These are phyloP conservation scores for Meiosimyza platycephala DNA, from an alignment of 2,888 invertebrate species.

Conservation along the genomic window DNA sequence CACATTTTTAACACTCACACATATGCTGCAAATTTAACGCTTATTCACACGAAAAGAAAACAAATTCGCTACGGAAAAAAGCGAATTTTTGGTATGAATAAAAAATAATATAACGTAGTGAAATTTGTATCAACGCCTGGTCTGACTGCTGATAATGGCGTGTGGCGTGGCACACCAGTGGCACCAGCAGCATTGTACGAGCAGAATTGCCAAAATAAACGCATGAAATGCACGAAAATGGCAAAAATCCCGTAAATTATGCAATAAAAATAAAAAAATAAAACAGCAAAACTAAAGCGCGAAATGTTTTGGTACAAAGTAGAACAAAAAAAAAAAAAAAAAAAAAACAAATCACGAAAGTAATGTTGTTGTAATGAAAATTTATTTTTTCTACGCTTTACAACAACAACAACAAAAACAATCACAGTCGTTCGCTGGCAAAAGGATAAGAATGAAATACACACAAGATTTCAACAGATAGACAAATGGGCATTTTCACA, in stretches of 20 bases:
- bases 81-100: too few species aligned
- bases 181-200: not conserved
- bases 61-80: not conserved
- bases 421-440: too few species aligned
- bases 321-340: not conserved
- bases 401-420: too few species aligned
- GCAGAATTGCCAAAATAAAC: constrained; percentile 8
- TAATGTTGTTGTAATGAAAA: not conserved
- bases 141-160: constrained; percentile 1
- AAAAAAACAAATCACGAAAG: not conserved
- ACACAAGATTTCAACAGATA: too few species aligned
- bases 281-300: too few species aligned
- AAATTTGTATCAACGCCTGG: not conserved
- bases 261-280: not conserved
- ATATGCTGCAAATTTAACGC: constrained; percentile 9
- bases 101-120: too few species aligned
- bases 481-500: too few species aligned
- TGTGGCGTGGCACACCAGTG: not conserved
- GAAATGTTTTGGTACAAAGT: too few species aligned
- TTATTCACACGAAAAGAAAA: constrained; percentile 1
- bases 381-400: too few species aligned
- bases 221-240: not conserved
- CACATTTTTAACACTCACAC: not conserved
- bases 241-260: constrained; percentile 10
- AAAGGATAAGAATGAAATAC: too few species aligned